These are phyloP conservation scores for Megaceryle torquata DNA, from an alignment of 2,113 vertebrate genomes.

Conservation along the genomic window DNA sequence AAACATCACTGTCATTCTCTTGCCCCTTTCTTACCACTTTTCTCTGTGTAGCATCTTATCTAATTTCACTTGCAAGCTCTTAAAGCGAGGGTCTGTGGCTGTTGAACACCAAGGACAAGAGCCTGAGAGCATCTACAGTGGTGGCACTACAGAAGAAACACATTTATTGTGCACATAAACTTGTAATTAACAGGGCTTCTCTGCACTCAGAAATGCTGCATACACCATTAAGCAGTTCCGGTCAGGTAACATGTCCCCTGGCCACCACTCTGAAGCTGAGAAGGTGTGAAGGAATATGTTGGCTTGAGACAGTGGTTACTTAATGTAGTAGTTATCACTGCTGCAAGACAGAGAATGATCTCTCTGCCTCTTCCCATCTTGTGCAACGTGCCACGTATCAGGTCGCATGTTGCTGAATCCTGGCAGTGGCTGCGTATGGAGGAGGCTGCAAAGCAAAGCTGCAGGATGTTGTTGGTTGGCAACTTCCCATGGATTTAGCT, in stretches of 20 bases:
- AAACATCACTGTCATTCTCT: neutral
- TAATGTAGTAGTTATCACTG: neutral
- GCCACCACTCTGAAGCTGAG: neutral
- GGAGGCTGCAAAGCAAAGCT: neutral
- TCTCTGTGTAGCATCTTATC: neutral
- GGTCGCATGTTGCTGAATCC: neutral
- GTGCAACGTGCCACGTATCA: neutral
- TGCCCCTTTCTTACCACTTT: neutral
- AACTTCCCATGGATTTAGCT: conserved; percentile 14
- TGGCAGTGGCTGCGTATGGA: neutral
- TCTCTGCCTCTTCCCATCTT: neutral
- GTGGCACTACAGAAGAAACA: neutral
- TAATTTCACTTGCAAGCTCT: neutral
- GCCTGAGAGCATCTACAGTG: neutral
- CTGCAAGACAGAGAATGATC: neutral
- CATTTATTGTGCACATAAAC: neutral
- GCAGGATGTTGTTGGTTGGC: conserved; percentile 9
- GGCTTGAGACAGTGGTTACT: neutral
- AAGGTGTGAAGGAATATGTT: neutral
- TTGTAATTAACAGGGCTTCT: neutral
- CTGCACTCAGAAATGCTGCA: neutral
- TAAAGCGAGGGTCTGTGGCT: neutral
- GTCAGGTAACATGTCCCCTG: neutral
- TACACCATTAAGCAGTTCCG: neutral
- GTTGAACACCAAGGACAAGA: neutral